phyloP scores from a whole-genome alignment of 2,888 invertebrate genomes.

The Elegia similella region DNA sequence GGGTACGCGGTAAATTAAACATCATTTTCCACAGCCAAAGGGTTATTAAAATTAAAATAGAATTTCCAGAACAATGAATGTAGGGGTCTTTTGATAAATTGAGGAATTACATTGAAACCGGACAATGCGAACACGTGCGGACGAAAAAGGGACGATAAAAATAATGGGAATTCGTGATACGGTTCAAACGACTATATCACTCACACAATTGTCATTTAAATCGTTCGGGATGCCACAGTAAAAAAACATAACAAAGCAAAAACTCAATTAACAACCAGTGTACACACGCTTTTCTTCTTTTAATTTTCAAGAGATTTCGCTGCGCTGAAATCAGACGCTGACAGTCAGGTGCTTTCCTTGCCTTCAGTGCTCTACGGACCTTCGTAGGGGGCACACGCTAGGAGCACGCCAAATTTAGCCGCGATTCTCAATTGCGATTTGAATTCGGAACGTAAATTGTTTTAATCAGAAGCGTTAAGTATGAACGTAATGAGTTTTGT shows the following conservation, averaged over 20 bases:
- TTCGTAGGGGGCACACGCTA: constrained; percentile 40
- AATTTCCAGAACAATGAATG: constrained; percentile 24
- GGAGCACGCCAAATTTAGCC: constrained; percentile 30
- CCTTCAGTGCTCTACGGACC: constrained; percentile 43
- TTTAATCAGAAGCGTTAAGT: constrained; percentile 23
- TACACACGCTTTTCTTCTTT: constrained; percentile 24
- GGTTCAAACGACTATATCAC: constrained; percentile 38
- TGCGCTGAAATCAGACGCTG: constrained; percentile 41
- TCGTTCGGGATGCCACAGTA: constrained; percentile 42
- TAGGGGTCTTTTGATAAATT: constrained; percentile 23
- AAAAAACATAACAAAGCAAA: constrained; percentile 19
- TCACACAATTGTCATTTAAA: constrained; percentile 50
- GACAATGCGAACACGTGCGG: constrained; percentile 21
- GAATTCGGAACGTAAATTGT: constrained; percentile 33
- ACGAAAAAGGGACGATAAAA: constrained; percentile 29
- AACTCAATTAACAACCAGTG: constrained; percentile 26
- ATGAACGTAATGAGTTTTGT: background rate
- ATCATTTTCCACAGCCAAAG: constrained; percentile 2
- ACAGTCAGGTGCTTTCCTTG: constrained; percentile 38
- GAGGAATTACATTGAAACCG: constrained; percentile 20
- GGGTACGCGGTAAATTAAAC: background rate
- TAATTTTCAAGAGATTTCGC: constrained; percentile 27
- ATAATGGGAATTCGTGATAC: constrained; percentile 40
- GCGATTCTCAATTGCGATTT: constrained; percentile 33
- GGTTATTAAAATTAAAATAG: constrained; percentile 18